These are phyloP conservation scores for Galemys pyrenaicus DNA, from an alignment of 2,113 vertebrate genomes.

Conservation along the genomic window DNA sequence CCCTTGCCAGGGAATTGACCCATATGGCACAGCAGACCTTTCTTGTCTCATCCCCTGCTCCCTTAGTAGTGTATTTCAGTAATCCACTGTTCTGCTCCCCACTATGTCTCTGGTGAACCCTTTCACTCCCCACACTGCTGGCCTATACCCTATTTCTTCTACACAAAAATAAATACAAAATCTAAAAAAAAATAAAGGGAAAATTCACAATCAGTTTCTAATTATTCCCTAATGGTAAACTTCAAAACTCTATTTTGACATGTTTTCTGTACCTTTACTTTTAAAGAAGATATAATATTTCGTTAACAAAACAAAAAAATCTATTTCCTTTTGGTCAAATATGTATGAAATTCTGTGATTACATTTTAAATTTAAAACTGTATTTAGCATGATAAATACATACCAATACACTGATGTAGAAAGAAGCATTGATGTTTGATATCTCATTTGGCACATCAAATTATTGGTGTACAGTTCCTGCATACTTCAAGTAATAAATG, in stretches of 20 bases:
- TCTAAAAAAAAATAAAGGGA: too few species aligned
- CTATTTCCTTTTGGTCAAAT: not conserved
- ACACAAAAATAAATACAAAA: too few species aligned
- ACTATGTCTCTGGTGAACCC: too few species aligned
- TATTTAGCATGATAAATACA: not conserved
- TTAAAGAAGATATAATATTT: not conserved
- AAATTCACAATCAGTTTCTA: not conserved
- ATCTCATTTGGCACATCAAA: not conserved
- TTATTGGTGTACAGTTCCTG: not conserved
- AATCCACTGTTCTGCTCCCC: too few species aligned
- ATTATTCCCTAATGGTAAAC: not conserved
- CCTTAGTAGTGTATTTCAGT: too few species aligned
- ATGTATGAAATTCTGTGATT: not conserved
- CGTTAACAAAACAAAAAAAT: not conserved
- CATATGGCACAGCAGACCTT: not conserved
- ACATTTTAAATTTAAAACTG: slow-evolving; percentile 1
- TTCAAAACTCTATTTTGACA: not conserved
- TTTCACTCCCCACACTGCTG: too few species aligned
- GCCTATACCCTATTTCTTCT: too few species aligned
- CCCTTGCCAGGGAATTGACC: too few species aligned
- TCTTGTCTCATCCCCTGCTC: too few species aligned
- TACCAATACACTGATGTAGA: not conserved
- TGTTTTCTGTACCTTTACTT: not conserved
- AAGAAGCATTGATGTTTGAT: slow-evolving; percentile 10
- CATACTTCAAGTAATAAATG: slow-evolving; percentile 7